Base-by-base conservation (phyloP, 1,140 invertebrate genomes). In the Solenopsis fugax region DNA sequence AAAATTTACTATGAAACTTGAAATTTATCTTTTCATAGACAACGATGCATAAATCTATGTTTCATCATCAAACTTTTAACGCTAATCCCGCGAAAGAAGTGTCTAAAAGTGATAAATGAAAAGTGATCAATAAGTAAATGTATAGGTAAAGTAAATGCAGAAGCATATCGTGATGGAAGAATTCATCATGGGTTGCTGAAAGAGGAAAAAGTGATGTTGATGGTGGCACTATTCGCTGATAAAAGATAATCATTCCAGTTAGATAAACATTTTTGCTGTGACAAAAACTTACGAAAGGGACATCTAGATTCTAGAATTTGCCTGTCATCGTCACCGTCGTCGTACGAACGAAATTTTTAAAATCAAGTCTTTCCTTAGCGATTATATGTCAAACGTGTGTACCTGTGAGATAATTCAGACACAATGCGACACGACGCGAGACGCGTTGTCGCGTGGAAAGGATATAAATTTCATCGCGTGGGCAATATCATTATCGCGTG, bases 401-500 rank as follows among this genome's bases (percentile, higher is more conserved):
- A 60, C 52, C 10, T 50, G 84, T 41, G 12, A 12, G 69, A 54
- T 37, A 56, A 73, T 84, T 21, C 56, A 37, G 34, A 50, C 18
- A 34, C 56, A 41, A 37, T 10, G 48, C 71, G 58, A 37, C 29
- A 29, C n/a, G 54, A 45, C 0, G 13, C 48, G 60, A 78, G 78
- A 86, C 48, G 67, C 52, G 77, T 72, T 16, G 67, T 64, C 50
- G 6, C 60, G 71, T 67, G 71, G 77, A 45, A 77, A 89, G 50
- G 56, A 89, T 64, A 90, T 85, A 85, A 90, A 89, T 90, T 90
- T 82, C 60, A 29, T 56, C 71, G 73, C 72, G 52, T 56, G 60
- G 50, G 56, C 86, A 84, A 90, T 85, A 85, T 78, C 60, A 73
- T 60, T 71, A 85, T 72, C 87, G 58, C 82, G 52, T 56, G 67